These are phyloP conservation scores for Ips typographus DNA, from an alignment of 1,140 invertebrate genomes.

Conservation along the genomic window DNA sequence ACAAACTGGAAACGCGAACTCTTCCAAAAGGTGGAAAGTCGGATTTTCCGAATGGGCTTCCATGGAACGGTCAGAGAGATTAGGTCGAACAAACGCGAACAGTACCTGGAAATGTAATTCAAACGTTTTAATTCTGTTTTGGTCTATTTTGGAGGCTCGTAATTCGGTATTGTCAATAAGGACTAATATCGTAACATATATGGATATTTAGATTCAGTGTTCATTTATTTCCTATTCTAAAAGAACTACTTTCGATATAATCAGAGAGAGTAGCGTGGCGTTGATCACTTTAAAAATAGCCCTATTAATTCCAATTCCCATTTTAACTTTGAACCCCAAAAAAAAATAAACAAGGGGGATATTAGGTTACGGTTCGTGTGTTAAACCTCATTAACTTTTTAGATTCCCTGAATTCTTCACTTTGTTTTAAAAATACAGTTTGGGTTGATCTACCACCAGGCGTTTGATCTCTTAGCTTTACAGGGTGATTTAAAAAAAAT, in stretches of 20 bases:
- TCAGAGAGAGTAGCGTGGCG: too few species aligned
- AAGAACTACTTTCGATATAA: too few species aligned
- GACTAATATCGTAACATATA: too few species aligned
- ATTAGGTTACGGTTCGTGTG: slow-evolving; percentile 17
- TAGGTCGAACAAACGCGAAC: too few species aligned
- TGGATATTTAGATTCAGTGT: too few species aligned
- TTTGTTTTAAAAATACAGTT: slow-evolving; percentile 14
- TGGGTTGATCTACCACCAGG: neutral
- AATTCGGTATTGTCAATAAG: too few species aligned
- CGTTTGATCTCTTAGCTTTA: neutral
- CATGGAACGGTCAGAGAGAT: slow-evolving; percentile 8
- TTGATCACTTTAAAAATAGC: slow-evolving; percentile 3
- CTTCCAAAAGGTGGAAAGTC: slow-evolving; percentile 13
- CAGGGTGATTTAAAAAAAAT: neutral
- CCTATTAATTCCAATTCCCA: slow-evolving; percentile 4
- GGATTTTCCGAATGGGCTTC: slow-evolving; percentile 3
- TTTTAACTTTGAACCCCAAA: slow-evolving; percentile 15
- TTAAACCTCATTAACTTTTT: slow-evolving; percentile 14
- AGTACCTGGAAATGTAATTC: too few species aligned
- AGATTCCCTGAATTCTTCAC: neutral
- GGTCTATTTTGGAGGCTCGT: too few species aligned
- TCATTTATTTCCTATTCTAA: too few species aligned
- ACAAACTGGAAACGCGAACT: slow-evolving; percentile 13
- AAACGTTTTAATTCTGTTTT: too few species aligned
- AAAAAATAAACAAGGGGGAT: neutral